phyloP scores from a whole-genome alignment of 92 coral and sea anemone species.

The Epizoanthus stellaris region DNA sequence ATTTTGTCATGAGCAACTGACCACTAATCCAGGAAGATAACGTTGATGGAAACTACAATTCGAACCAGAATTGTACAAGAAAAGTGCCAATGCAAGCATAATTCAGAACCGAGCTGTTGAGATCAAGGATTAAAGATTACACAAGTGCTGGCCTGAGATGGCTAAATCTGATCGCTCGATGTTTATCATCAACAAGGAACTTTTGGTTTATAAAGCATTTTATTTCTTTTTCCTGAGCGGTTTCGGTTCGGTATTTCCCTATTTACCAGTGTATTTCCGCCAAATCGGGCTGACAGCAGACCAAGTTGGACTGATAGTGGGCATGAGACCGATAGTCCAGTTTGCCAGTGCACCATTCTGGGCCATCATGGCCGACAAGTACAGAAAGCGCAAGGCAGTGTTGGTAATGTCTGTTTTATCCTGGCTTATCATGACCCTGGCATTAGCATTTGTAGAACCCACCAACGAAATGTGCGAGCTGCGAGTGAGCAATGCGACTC shows the following conservation, averaged over 20 bases:
- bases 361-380: constrained; percentile 97
- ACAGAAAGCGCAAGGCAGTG: constrained; percentile 90
- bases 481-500: constrained; percentile 73
- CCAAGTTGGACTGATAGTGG: constrained; percentile 91
- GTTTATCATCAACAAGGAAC: constrained; percentile 86
- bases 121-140: constrained; percentile 20
- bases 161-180: constrained; percentile 56
- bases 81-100: constrained; percentile 14
- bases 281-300: constrained; percentile 98
- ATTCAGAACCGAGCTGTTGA: neutral
- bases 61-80: neutral
- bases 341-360: constrained; percentile 99
- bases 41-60: neutral
- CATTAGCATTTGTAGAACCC: constrained; percentile 96
- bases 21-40: constrained; percentile 8
- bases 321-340: constrained; percentile 96
- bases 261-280: constrained; percentile 92
- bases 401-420: constrained; percentile 94
- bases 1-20: constrained; percentile 9
- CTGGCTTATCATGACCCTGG: constrained; percentile 95
- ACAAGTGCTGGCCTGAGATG: constrained; percentile 14
- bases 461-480: constrained; percentile 94
- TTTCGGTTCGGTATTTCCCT: constrained; percentile 91
- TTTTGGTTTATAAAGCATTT: constrained; percentile 89
- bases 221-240: constrained; percentile 96